Evolutionary conservation across 2,113 vertebrate genomes (phyloP), one percentile per base, ranked within the genome.

Genomic region (Saccopteryx leptura): DNA sequence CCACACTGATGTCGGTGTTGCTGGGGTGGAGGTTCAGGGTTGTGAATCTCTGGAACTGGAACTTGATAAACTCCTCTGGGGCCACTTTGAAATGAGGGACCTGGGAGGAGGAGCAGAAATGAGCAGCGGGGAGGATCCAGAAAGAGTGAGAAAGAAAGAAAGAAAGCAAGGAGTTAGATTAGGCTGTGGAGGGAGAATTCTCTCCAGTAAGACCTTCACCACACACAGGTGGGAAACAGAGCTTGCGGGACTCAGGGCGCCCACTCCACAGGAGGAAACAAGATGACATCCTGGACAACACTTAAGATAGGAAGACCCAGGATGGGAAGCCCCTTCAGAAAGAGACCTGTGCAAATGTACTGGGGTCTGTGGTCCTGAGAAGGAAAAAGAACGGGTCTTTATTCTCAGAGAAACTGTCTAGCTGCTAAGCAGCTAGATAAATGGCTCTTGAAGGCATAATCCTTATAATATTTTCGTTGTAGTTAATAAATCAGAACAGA

Each of bases 51-150:
- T 99, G 99, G 91, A 99, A 99, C 98, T 99, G 99, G 84, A 99
- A 99, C 98, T 99, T 99, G 97, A 99, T 98, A 92, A 99, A 99
- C 96, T 99, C 99, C 97, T 99, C 99, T 0, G 99, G 99, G 69
- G 99, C 99, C 96, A 99, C 99, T 98, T 99, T 99, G 98, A 99
- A 99, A 94, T 99, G 99, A 76, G 99, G 99, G 24, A 99, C 99
- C 99, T 99, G 97, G 82, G 96, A 54, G 88, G 58, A 96, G 63
- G 65, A 90, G 48, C 26, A 66, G n/a, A 91, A 61, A 69, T 0
- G 13, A 65, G 46, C 58, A 91, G 61, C 33, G 23, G 48, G 50
- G 48, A 75, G 81, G 48, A 94, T 78, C 24, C 72, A 39, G 23
- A 58, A 48, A 0, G 13, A 63, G 26, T 4, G 78, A 12, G 13